These are phyloP conservation scores for Neoitamus cyanurus DNA, from an alignment of 2,888 invertebrate genomes.

Conservation along the genomic window DNA sequence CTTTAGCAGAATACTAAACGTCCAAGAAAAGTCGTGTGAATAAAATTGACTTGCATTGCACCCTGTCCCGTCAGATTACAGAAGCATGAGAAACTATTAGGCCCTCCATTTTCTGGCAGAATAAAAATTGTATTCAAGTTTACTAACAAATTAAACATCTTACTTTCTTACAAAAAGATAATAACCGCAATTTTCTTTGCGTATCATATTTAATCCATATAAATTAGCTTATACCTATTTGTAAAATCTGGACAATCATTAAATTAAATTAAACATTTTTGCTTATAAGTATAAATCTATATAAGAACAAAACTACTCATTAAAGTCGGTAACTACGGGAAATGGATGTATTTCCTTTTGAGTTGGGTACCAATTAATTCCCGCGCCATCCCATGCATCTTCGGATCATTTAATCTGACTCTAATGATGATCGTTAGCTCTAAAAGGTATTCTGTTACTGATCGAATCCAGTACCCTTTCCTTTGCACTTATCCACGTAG, in stretches of 20 bases:
- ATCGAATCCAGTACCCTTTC: background rate
- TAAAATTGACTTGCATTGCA: too few relatives aligned
- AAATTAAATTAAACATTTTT: background rate
- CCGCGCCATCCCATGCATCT: background rate
- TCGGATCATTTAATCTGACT: background rate
- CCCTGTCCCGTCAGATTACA: too few relatives aligned
- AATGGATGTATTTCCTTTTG: background rate
- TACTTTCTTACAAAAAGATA: too few relatives aligned
- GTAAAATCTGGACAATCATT: background rate
- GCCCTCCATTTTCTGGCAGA: too few relatives aligned
- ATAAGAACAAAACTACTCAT: background rate
- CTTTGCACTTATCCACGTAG: background rate
- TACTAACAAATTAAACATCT: too few relatives aligned
- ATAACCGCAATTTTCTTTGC: too few relatives aligned
- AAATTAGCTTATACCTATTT: background rate
- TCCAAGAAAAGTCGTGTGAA: too few relatives aligned
- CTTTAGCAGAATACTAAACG: too few relatives aligned
- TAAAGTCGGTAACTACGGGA: background rate
- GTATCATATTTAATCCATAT: too few relatives aligned
- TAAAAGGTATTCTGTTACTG: background rate
- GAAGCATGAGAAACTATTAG: too few relatives aligned
- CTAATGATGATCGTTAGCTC: background rate
- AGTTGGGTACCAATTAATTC: background rate
- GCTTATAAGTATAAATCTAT: background rate
- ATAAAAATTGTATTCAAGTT: too few relatives aligned